Evolutionary conservation across 37 sponge, comb jelly and placozoan species (phyloP).

Genomic region (Amphimedon queenslandica): DNA sequence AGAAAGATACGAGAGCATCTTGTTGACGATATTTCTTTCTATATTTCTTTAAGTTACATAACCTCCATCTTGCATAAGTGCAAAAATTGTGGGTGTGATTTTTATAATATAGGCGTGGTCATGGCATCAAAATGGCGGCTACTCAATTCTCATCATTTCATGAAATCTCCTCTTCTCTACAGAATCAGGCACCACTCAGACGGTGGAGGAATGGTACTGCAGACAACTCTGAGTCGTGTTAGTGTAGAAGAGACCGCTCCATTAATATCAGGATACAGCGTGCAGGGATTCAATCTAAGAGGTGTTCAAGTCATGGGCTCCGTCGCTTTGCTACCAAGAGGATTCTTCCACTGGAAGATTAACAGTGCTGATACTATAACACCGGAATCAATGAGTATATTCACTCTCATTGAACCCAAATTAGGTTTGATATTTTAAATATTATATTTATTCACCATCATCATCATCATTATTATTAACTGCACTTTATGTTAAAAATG

Average conservation of each 20-base stretch:
- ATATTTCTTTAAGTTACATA: too few species aligned
- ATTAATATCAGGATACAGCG: slow-evolving; percentile 40
- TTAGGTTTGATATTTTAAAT: slow-evolving; percentile 67
- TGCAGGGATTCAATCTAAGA: slow-evolving; percentile 64
- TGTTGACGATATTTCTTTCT: too few species aligned
- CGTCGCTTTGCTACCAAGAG: slow-evolving; percentile 73
- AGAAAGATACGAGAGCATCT: too few species aligned
- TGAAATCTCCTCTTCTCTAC: too few species aligned
- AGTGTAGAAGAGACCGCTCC: slow-evolving; percentile 38
- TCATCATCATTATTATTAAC: too few species aligned
- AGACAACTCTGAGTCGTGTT: slow-evolving; percentile 38
- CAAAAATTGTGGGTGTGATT: too few species aligned
- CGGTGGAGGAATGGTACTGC: neutral
- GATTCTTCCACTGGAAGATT: slow-evolving; percentile 79
- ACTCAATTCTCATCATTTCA: too few species aligned
- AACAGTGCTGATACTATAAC: slow-evolving; percentile 35
- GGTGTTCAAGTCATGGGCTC: slow-evolving; percentile 60
- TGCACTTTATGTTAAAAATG: too few species aligned
- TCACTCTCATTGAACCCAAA: slow-evolving; percentile 48
- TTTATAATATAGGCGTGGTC: too few species aligned
- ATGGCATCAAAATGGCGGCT: too few species aligned
- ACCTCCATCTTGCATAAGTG: too few species aligned
- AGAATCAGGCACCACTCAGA: neutral
- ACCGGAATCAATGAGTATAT: slow-evolving; percentile 59
- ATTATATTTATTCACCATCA: too few species aligned